phyloP scores from a whole-genome alignment of 1,140 invertebrate genomes.

The Marisa cornuarietis region DNA sequence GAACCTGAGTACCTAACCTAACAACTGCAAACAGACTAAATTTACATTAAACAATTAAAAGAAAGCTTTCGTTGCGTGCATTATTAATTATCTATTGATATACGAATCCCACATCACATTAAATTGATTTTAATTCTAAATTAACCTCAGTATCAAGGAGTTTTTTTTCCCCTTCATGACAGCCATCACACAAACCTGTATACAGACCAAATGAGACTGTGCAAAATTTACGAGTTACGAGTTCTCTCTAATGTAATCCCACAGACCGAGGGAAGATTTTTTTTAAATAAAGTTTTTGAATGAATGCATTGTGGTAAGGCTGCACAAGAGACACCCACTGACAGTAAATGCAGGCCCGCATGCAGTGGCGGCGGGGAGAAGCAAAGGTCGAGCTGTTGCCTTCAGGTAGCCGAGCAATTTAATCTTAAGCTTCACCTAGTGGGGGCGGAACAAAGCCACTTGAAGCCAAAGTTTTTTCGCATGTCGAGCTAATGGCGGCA shows the following conservation, averaged over 20 bases:
- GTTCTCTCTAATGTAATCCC: too few species aligned
- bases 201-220: neutral
- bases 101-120: neutral
- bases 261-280: neutral
- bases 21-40: too few species aligned
- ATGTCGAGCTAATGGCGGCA: too few species aligned
- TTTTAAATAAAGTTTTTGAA: neutral
- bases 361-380: neutral
- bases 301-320: too few species aligned
- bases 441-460: too few species aligned
- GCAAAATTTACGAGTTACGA: neutral
- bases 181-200: constrained; percentile 1
- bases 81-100: neutral
- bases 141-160: neutral
- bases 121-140: too few species aligned
- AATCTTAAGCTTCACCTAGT: too few species aligned
- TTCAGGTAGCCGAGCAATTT: too few species aligned
- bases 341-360: neutral
- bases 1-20: neutral
- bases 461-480: too few species aligned
- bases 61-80: neutral
- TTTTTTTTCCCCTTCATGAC: neutral
- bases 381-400: neutral
- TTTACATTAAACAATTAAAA: neutral
- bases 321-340: too few species aligned